Evolutionary conservation across 2,888 invertebrate genomes (phyloP).

Genomic region (Holacanthella duospinosa): DNA sequence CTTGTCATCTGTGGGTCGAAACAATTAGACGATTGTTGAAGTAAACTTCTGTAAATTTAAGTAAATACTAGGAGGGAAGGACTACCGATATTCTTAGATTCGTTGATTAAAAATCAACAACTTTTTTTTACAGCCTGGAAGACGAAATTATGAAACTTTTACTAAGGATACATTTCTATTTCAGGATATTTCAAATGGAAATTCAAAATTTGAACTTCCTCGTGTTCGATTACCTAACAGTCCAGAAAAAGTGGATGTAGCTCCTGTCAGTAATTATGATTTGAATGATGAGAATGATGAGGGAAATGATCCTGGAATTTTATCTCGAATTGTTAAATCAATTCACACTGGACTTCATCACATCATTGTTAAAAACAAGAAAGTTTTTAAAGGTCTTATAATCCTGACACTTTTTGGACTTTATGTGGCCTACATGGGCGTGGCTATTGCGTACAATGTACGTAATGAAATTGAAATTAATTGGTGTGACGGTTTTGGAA

Average conservation of each 20-base stretch:
- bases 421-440: slow-evolving; percentile 29
- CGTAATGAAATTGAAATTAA: slow-evolving; percentile 26
- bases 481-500: slow-evolving; percentile 60
- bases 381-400: not conserved
- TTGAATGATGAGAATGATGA: not conserved
- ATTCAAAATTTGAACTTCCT: not conserved
- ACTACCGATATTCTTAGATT: too few species aligned
- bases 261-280: not conserved
- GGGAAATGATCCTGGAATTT: not conserved
- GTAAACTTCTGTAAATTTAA: too few species aligned
- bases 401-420: not conserved
- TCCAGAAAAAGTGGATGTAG: not conserved
- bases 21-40: too few species aligned
- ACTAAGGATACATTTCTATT: not conserved
- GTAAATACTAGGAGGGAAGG: too few species aligned
- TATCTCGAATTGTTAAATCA: not conserved
- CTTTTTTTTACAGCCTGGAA: too few species aligned
- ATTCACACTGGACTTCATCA: not conserved
- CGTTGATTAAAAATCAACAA: too few species aligned
- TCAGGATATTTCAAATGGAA: not conserved
- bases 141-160: too few species aligned
- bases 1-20: not conserved
- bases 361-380: not conserved
- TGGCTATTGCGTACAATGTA: slow-evolving; percentile 19
- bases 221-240: not conserved